A percentile compares a stretch with the other conserved stretches of the same genome.
These are phyloP conservation scores for Macropodus opercularis DNA, from an alignment of 2,797 vertebrate species.

Conservation along the genomic window DNA sequence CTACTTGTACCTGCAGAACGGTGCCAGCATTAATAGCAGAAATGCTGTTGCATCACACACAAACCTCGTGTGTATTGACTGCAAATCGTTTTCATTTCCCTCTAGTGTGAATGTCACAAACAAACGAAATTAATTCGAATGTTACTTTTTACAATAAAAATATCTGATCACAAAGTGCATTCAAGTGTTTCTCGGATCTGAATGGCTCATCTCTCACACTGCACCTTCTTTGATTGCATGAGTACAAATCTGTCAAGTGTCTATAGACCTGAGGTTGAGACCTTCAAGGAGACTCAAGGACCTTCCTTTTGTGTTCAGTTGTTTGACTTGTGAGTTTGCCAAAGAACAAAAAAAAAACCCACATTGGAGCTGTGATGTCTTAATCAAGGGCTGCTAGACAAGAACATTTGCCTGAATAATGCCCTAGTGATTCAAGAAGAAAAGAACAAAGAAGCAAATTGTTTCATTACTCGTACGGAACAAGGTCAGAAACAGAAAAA, in stretches of 20 bases:
- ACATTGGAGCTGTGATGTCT: slow-evolving; percentile 20
- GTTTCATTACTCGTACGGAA: slow-evolving; percentile 21
- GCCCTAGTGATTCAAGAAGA: not conserved
- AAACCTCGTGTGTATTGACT: too few relatives aligned
- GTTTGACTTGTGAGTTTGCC: slow-evolving; percentile 9
- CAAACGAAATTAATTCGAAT: not conserved
- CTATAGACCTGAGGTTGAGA: not conserved
- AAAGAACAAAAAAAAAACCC: not conserved
- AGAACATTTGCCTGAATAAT: slow-evolving; percentile 21
- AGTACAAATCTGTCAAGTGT: slow-evolving; percentile 13
- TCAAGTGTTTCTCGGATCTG: not conserved
- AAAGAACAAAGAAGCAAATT: slow-evolving; percentile 14
- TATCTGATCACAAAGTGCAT: not conserved
- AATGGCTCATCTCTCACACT: not conserved
- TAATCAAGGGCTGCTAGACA: slow-evolving; percentile 31
- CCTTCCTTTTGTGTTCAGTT: slow-evolving; percentile 14
- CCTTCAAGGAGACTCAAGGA: slow-evolving; percentile 11
- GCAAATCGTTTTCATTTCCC: not conserved
- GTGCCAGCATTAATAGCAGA: too few relatives aligned
- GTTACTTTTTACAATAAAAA: not conserved
- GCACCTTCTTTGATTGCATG: not conserved
- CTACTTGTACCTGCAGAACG: too few relatives aligned
- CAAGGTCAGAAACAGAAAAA: slow-evolving; percentile 31
- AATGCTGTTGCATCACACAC: too few relatives aligned
- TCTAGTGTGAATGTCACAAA: slow-evolving; percentile 11